Conservation (phyloP, 2,797 vertebrate species). For the Acanthornis magna region DNA sequence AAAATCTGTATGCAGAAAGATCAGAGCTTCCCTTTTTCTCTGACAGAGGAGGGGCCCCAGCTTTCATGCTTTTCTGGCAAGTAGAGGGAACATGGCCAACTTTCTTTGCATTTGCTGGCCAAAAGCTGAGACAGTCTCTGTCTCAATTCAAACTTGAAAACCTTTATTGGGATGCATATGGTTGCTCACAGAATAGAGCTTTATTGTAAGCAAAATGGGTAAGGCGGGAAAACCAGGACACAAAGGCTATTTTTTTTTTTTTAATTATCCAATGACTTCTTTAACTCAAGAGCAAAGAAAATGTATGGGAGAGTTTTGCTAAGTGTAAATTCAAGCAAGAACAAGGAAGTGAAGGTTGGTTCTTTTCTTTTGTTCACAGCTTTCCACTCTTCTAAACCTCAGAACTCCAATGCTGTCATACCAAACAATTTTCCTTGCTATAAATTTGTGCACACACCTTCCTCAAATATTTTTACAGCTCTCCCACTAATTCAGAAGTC, state of each 20-base stretch:
- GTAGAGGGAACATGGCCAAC: conserved; percentile 36
- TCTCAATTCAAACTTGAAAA: conserved; percentile 41
- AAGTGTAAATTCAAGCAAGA: neutral
- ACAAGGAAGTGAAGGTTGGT: neutral
- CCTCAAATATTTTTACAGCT: conserved; percentile 28
- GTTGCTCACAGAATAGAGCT: neutral
- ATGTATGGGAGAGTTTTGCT: neutral
- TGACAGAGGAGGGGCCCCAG: conserved; percentile 16
- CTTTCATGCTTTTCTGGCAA: conserved; percentile 42
- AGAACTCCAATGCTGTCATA: neutral
- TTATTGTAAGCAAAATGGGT: neutral
- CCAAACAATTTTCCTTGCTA: neutral
- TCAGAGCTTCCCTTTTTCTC: conserved; percentile 4
- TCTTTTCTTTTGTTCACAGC: neutral
- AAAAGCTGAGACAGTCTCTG: conserved; percentile 34
- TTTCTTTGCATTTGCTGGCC: conserved; percentile 32
- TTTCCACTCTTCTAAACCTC: neutral
- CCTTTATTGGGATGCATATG: conserved; percentile 11
- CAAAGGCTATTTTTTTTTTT: neutral
- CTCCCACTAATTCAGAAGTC: neutral
- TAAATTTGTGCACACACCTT: conserved; percentile 19
- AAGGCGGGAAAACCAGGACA: neutral
- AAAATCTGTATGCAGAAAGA: neutral
- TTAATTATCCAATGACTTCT: neutral
- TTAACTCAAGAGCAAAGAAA: neutral